phyloP scores from a whole-genome alignment of 2,888 invertebrate genomes.

The Eurois occulta region DNA sequence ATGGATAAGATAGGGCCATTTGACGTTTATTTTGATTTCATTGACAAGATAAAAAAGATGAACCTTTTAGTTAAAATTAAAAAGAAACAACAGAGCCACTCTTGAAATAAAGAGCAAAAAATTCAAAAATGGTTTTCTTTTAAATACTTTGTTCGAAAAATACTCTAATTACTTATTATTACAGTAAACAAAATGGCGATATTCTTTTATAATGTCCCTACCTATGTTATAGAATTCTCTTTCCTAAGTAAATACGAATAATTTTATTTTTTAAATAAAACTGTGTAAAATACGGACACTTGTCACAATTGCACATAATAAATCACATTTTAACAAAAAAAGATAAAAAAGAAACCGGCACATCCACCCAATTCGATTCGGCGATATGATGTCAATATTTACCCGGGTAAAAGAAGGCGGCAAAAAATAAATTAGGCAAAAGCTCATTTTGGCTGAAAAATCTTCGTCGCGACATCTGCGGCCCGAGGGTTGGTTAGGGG shows the following conservation, averaged over 20 bases:
- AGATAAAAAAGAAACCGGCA: conserved; percentile 23
- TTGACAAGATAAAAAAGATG: conserved; percentile 30
- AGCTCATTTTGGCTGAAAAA: conserved; percentile 89
- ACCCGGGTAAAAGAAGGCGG: conserved; percentile 89
- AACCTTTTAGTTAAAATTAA: neutral
- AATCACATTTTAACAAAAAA: neutral
- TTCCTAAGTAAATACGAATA: no score
- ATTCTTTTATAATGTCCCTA: neutral
- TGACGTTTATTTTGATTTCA: conserved; percentile 28
- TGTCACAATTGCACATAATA: neutral
- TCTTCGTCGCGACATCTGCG: conserved; percentile 86
- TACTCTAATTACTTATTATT: neutral
- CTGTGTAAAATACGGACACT: no score
- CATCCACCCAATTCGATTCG: conserved; percentile 73
- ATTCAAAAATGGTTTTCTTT: neutral
- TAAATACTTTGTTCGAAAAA: neutral
- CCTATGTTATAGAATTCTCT: neutral
- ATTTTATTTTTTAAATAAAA: no score
- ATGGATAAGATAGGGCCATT: conserved; percentile 75
- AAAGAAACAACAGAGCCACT: neutral
- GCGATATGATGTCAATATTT: conserved; percentile 85
- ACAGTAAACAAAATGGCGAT: neutral
- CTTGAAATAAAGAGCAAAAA: neutral
- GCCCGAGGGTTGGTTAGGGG: conserved; percentile 75
- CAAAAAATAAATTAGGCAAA: conserved; percentile 91